Percentiles rank a stretch among this genome's conserved stretches.
phyloP scores from a whole-genome alignment of 2,888 invertebrate genomes.

The Steromphala cineraria region DNA sequence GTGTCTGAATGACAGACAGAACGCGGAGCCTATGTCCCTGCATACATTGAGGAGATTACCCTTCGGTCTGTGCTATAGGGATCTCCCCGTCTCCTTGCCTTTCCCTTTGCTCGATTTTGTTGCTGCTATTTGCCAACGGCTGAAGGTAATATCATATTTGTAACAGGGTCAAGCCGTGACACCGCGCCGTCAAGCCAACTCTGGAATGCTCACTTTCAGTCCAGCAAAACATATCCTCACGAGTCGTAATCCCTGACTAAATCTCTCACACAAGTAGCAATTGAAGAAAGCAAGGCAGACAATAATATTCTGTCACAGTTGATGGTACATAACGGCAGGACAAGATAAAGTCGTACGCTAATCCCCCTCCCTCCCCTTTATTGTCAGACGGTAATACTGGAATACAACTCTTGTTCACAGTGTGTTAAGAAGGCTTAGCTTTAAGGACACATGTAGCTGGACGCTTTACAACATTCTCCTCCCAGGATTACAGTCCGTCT shows the following conservation, averaged over 20 bases:
- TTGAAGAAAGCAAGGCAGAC: neutral
- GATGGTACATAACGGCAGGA: neutral
- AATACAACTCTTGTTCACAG: neutral
- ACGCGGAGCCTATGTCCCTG: neutral
- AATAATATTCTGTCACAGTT: neutral
- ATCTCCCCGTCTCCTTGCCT: neutral
- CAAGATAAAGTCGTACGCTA: neutral
- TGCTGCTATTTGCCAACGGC: neutral
- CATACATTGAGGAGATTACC: neutral
- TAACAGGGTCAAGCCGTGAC: neutral
- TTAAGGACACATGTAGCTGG: neutral
- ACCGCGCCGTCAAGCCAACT: neutral
- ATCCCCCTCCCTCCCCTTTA: constrained; percentile 8
- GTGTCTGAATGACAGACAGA: neutral
- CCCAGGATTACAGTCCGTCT: neutral
- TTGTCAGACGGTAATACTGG: neutral
- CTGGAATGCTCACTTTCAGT: neutral
- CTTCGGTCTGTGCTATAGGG: no score
- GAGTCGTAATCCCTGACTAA: neutral
- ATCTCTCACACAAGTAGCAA: neutral
- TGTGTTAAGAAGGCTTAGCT: neutral
- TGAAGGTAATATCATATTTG: constrained; percentile 6
- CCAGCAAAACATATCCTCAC: neutral
- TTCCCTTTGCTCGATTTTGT: neutral
- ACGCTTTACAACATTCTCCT: neutral